Evolutionary conservation across 64 coral and sea anemone genomes (phyloP).

Genomic region (Stichodactyla helianthus): DNA sequence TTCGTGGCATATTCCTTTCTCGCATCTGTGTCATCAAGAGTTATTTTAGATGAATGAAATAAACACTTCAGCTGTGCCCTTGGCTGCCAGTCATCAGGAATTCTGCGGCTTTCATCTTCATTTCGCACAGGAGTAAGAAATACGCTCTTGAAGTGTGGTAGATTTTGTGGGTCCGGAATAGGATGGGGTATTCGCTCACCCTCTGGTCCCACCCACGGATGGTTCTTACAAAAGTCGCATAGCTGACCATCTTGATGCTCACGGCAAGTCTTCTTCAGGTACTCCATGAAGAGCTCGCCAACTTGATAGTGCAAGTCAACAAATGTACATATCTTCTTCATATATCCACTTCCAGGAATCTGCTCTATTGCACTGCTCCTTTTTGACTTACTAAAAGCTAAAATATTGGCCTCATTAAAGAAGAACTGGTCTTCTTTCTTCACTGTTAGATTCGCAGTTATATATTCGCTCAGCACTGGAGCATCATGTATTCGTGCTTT

Average conservation of each 20-base stretch:
- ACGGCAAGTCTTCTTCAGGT: constrained; percentile 14
- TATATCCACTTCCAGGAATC: constrained; percentile 32
- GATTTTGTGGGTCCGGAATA: constrained; percentile 22
- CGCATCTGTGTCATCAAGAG: constrained; percentile 40
- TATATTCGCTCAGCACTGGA: not conserved
- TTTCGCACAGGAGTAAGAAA: constrained; percentile 5
- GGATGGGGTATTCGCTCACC: constrained; percentile 37
- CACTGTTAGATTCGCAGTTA: not conserved
- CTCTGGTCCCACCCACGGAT: constrained; percentile 46
- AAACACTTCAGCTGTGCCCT: constrained; percentile 28
- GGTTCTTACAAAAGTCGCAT: constrained; percentile 42
- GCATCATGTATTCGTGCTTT: constrained; percentile 9
- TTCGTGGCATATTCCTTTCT: constrained; percentile 20
- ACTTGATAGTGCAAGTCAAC: constrained; percentile 10
- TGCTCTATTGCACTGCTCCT: not conserved
- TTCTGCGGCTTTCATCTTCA: not conserved
- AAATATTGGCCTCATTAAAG: constrained; percentile 35
- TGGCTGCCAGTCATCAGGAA: constrained; percentile 33
- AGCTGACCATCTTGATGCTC: constrained; percentile 1
- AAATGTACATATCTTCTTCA: constrained; percentile 30
- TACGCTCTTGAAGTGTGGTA: constrained; percentile 25
- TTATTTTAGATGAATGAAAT: constrained; percentile 5
- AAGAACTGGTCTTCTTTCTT: constrained; percentile 9
- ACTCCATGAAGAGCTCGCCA: constrained; percentile 37
- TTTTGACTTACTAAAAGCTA: constrained; percentile 10